Base-by-base conservation (phyloP, 2,113 vertebrate genomes). In the Tupaia tana region DNA sequence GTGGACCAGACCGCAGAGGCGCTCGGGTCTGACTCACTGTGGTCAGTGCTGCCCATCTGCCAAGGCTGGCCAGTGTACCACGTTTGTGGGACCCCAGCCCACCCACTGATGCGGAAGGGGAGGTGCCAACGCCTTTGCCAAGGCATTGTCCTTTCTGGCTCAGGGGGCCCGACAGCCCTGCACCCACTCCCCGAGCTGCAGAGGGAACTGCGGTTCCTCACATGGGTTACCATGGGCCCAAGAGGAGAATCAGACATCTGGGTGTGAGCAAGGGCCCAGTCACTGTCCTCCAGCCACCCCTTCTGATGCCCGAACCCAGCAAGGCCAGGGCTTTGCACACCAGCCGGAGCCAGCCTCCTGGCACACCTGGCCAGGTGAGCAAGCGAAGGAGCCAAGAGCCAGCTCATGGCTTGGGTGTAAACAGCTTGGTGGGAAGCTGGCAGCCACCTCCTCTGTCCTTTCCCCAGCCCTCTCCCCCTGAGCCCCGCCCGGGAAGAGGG, bases 351-450 rank as follows among this genome's bases (percentile, higher is more conserved):
- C 34, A 4, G 74, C 79, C 29, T 27, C 29, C 78, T 92, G 64
- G 71, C 74, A 69, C 79, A 95, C 90, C 94, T 97, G 96, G 92
- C 89, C 94, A 66, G 94, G 90, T 54, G 83, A 95, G 90, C 73
- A 6, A 93, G 66, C 70, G 1, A 43, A 0, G 18, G 54, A 93
- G 96, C 96, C 96, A 95, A 95, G 94, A 91, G 90, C 92, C 97
- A 96, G 90, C 94, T 97, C 97, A 96, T 66, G 22, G 0, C 95
- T 73, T 86, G 79, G 82, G 91, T 89, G 95, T 91, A 91, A 95
- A 94, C 96, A 95, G 92, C 92, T 82, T 83, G 70, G 79, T 81
- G 91, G 79, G 96, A 94, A 96, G 94, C 11, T 96, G 97, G 96
- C 96, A 96, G 90, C 61, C 9, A 1, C 61, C 94, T 92, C 58